Evolutionary conservation across 2,888 invertebrate species (phyloP).

Genomic region (Cordilura impudica): DNA sequence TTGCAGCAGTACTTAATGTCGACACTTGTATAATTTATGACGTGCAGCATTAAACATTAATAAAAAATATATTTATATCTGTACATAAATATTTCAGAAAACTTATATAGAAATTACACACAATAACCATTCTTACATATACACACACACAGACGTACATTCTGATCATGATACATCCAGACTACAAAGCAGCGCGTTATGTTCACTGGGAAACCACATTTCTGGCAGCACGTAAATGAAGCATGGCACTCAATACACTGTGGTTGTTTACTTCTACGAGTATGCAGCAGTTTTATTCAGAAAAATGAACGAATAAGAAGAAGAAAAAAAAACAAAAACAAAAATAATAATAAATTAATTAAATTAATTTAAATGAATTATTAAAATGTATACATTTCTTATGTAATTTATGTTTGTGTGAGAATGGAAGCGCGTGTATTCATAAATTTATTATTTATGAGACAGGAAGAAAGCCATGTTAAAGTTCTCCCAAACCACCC

Average conservation of each 20-base stretch:
- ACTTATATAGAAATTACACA: slow-evolving; percentile 31
- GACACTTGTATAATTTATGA: slow-evolving; percentile 74
- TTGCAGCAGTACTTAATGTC: slow-evolving; percentile 63
- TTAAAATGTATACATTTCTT: slow-evolving; percentile 63
- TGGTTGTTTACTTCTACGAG: slow-evolving; percentile 12
- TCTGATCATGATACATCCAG: slow-evolving; percentile 22
- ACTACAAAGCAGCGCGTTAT: slow-evolving; percentile 51
- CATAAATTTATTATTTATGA: slow-evolving; percentile 62
- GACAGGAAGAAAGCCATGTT: slow-evolving; percentile 9
- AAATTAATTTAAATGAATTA: slow-evolving; percentile 74
- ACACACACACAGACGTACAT: neutral
- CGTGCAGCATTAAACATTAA: slow-evolving; percentile 71
- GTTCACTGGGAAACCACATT: slow-evolving; percentile 56
- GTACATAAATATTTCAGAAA: slow-evolving; percentile 32
- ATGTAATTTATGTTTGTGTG: slow-evolving; percentile 31
- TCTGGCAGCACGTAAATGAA: slow-evolving; percentile 58
- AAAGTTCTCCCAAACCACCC: slow-evolving; percentile 52
- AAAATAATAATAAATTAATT: slow-evolving; percentile 73
- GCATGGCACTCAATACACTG: slow-evolving; percentile 51
- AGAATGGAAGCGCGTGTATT: slow-evolving; percentile 50
- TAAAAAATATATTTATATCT: slow-evolving; percentile 72
- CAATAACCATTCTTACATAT: slow-evolving; percentile 10
- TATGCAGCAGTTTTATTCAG: neutral
- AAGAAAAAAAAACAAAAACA: slow-evolving; percentile 62
- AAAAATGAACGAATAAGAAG: slow-evolving; percentile 41